Evolutionary conservation across 2,113 vertebrate species (phyloP).

Genomic region (Oreochromis aureus): DNA sequence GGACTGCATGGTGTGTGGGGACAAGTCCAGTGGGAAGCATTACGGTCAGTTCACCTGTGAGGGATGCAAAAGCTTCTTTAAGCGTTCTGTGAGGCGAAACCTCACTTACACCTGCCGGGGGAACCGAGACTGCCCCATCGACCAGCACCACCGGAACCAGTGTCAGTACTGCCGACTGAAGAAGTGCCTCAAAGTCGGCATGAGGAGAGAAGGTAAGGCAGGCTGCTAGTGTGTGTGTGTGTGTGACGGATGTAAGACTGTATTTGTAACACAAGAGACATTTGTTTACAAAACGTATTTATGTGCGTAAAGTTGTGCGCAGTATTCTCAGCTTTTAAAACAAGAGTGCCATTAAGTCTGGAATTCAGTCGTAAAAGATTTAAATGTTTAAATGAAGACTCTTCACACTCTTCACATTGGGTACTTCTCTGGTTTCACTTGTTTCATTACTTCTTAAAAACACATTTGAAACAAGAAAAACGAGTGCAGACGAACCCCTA

Average conservation of each 20-base stretch:
- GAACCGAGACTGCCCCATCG: constrained; percentile 82
- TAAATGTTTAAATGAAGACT: not conserved
- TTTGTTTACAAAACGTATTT: not conserved
- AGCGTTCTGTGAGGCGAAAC: constrained; percentile 83
- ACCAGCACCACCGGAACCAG: constrained; percentile 85
- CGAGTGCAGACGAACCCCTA: accelerated
- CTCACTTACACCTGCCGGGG: constrained; percentile 83
- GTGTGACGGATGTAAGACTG: not conserved
- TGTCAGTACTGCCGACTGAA: constrained; percentile 84
- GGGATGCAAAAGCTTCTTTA: constrained; percentile 88
- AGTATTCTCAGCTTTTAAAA: not conserved
- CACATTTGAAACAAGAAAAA: not conserved
- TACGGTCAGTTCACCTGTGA: constrained; percentile 86
- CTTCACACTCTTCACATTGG: not conserved
- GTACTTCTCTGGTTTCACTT: not conserved
- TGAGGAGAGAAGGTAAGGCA: constrained; percentile 80
- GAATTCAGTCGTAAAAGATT: not conserved
- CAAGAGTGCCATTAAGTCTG: not conserved
- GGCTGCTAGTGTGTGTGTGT: not conserved
- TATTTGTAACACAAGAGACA: not conserved
- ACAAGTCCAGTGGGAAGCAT: constrained; percentile 85
- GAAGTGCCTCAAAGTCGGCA: constrained; percentile 85
- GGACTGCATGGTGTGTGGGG: constrained; percentile 85
- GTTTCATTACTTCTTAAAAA: not conserved
- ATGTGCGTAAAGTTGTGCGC: constrained; percentile 12